Base-by-base conservation (phyloP, 1,140 invertebrate species). In the Drosophila subobscura region DNA sequence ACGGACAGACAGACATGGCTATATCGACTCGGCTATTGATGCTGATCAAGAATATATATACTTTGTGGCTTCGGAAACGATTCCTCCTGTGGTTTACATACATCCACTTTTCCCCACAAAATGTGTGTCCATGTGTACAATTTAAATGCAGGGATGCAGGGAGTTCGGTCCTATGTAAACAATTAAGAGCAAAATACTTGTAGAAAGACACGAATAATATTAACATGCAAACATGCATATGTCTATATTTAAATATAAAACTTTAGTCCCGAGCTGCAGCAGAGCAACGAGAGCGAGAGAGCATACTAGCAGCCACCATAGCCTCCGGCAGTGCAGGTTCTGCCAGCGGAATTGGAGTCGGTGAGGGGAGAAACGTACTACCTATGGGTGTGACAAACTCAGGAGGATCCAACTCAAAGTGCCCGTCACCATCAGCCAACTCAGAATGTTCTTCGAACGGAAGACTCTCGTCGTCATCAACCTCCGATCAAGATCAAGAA, bases 241-340 rank as follows among this genome's bases (percentile, higher is more conserved):
- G 8, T 37, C 0, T 37, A 37, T 37, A 12, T 37, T 12, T 37
- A 10, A 29, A 40, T 22, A 20, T 51, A 20, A 14, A 7, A 23
- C 54, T 71, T 3, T 12, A 80, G 53, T 97, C 96, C 66, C 93
- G 97, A 77, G 97, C 97, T 6, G 97, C 97, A 5, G 97, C 97
- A 22, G 97, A 98, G 84, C 93, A 97, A 79, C 93, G 97, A 67
- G 97, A 98, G 90, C 92, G 97, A 33, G 97, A 98, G 90, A 94
- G 92, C 2, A 92, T 96, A 55, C 92, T 97, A 25, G 95, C 95
- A 5, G 95, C 96, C 0, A 96, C 95, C 3, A 93, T 95, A 2
- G 94, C 95, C 8, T 94, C 94, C n/a, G 92, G 93, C 10, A 58
- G 64, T n/a, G 54, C 27, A 7, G 8, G 33, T 12, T 5, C 44